Percentiles rank a stretch among this genome's conserved stretches.
Conservation (phyloP, 2,113 vertebrate genomes). For the Phoxinus phoxinus region DNA sequence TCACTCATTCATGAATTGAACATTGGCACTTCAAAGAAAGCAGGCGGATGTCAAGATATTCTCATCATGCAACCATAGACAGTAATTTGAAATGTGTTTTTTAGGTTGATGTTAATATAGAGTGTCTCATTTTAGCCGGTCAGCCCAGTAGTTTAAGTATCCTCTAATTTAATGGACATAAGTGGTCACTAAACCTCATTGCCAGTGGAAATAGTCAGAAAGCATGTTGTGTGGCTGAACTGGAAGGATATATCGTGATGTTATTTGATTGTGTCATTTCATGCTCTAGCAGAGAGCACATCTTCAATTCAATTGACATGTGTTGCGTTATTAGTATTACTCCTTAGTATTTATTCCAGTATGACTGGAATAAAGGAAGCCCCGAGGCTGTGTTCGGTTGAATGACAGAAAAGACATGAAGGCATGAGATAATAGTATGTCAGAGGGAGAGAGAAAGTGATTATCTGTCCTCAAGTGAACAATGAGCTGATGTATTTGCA, state of each 20-base stretch:
- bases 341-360: neutral
- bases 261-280: slow-evolving; percentile 4
- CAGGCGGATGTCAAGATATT: neutral
- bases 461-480: neutral
- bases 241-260: neutral
- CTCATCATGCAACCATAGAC: neutral
- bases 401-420: neutral
- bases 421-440: slow-evolving; percentile 4
- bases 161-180: slow-evolving; percentile 1
- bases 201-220: slow-evolving; percentile 30
- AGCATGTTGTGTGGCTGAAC: neutral
- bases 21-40: neutral
- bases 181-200: slow-evolving; percentile 17
- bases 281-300: neutral
- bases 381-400: neutral
- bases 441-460: neutral
- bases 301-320: neutral
- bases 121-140: neutral
- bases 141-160: neutral
- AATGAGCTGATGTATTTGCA: slow-evolving; percentile 18
- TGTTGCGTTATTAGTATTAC: neutral
- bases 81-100: neutral
- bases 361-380: neutral
- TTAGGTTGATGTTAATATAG: neutral
- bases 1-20: neutral